These are phyloP conservation scores for Tachina grossa DNA, from an alignment of 2,888 invertebrate species.

Conservation along the genomic window DNA sequence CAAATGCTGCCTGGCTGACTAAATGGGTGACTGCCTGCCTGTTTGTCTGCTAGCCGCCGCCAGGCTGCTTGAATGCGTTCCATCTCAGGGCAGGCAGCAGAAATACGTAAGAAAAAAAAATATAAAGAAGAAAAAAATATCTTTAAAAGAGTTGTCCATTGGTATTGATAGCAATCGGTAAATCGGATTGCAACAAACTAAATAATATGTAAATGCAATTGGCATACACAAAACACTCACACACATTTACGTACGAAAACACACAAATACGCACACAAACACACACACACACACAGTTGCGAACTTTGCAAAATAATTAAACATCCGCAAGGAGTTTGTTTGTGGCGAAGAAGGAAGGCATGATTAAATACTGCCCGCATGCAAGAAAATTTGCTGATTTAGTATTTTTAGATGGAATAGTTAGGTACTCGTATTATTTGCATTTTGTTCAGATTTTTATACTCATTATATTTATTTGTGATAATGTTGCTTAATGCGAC, in stretches of 20 bases:
- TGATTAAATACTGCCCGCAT: conserved; percentile 66
- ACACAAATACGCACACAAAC: not conserved
- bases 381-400: conserved; percentile 46
- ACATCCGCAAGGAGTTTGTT: conserved; percentile 45
- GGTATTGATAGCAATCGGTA: conserved; percentile 66
- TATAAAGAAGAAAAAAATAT: conserved; percentile 19
- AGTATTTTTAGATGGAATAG: conserved; percentile 55
- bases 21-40: conserved; percentile 59
- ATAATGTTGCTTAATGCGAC: conserved; percentile 60
- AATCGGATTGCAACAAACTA: conserved; percentile 54
- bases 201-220: conserved; percentile 59
- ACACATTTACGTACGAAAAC: not conserved
- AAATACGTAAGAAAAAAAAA: conserved; percentile 13
- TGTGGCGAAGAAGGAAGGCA: conserved; percentile 28
- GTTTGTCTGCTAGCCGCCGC: conserved; percentile 46
- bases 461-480: conserved; percentile 56
- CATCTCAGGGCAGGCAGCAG: conserved; percentile 26
- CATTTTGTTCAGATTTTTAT: conserved; percentile 40
- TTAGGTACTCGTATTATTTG: not conserved
- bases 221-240: not conserved
- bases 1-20: conserved; percentile 67
- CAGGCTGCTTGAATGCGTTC: conserved; percentile 56
- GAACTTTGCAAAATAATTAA: not conserved
- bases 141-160: conserved; percentile 68
- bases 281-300: not conserved